Percentiles rank a stretch among this genome's conserved stretches.
Conservation (phyloP, 2,113 vertebrate genomes). For the Perca schrenkii region DNA sequence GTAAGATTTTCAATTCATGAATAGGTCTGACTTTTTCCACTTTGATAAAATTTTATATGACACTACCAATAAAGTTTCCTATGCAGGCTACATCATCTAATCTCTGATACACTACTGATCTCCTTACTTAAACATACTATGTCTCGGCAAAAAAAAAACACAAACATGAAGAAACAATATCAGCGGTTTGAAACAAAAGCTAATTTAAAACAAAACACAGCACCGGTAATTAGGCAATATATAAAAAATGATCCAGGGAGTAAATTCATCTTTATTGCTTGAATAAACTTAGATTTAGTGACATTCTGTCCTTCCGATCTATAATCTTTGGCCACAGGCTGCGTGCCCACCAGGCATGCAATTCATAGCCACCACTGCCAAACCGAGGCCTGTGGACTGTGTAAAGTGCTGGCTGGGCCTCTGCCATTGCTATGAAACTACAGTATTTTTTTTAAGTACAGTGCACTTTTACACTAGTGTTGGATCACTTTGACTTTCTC, state of each 20-base stretch:
- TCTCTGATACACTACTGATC: constrained; percentile 28
- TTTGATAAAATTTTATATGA: constrained; percentile 34
- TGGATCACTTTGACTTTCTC: constrained; percentile 20
- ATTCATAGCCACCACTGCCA: constrained; percentile 32
- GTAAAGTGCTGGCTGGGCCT: constrained; percentile 40
- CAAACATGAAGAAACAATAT: constrained; percentile 23
- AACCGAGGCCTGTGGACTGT: constrained; percentile 29
- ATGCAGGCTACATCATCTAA: constrained; percentile 35
- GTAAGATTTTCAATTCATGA: constrained; percentile 23
- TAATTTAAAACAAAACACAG: constrained; percentile 35
- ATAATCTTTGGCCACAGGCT: constrained; percentile 65
- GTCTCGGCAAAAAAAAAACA: constrained; percentile 25
- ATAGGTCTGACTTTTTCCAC: constrained; percentile 1
- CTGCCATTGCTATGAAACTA: constrained; percentile 15
- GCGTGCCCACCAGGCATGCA: constrained; percentile 48
- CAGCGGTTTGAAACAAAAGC: constrained; percentile 59
- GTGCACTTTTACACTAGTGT: constrained; percentile 18
- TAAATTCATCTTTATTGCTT: constrained; percentile 80
- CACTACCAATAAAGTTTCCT: constrained; percentile 23
- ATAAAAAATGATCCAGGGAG: constrained; percentile 49
- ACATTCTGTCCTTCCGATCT: constrained; percentile 36
- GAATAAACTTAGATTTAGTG: constrained; percentile 64
- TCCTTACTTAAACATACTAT: constrained; percentile 23
- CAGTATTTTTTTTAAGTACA: constrained; percentile 46
- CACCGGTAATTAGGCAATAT: constrained; percentile 48